Conservation (phyloP, 2,888 invertebrate genomes). For the Synanthedon formicaeformis region DNA sequence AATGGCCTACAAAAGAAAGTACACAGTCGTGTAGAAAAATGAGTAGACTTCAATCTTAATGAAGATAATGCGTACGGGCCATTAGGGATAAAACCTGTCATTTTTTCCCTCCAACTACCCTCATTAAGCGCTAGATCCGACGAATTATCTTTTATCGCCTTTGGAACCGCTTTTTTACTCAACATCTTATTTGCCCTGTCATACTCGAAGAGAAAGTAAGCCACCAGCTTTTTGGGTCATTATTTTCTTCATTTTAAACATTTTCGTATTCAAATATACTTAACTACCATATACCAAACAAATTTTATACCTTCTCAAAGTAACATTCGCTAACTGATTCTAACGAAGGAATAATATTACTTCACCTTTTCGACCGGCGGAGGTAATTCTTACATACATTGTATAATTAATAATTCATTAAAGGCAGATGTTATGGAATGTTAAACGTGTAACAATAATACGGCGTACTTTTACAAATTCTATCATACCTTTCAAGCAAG, state of each 20-base stretch:
- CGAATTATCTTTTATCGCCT: conserved; percentile 8
- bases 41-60: conserved; percentile 7
- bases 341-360: too few species aligned
- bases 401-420: too few species aligned
- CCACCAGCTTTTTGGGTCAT: not conserved
- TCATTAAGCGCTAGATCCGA: conserved; percentile 5
- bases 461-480: too few species aligned
- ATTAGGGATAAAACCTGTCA: conserved; percentile 9
- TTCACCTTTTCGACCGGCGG: too few species aligned
- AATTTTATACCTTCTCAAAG: too few species aligned
- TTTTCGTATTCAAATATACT: too few species aligned
- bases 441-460: too few species aligned
- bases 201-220: not conserved
- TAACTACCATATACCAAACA: too few species aligned
- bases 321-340: too few species aligned
- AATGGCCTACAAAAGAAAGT: not conserved
- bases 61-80: conserved; percentile 8
- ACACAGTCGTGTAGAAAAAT: not conserved
- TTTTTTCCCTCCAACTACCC: conserved; percentile 7
- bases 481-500: too few species aligned
- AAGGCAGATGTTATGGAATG: too few species aligned
- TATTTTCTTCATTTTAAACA: not conserved
- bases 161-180: conserved; percentile 5
- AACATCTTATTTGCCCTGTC: conserved; percentile 3
- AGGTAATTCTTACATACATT: too few species aligned